Conservation (phyloP, 2,797 vertebrate species). For the Sebastes cheni region DNA sequence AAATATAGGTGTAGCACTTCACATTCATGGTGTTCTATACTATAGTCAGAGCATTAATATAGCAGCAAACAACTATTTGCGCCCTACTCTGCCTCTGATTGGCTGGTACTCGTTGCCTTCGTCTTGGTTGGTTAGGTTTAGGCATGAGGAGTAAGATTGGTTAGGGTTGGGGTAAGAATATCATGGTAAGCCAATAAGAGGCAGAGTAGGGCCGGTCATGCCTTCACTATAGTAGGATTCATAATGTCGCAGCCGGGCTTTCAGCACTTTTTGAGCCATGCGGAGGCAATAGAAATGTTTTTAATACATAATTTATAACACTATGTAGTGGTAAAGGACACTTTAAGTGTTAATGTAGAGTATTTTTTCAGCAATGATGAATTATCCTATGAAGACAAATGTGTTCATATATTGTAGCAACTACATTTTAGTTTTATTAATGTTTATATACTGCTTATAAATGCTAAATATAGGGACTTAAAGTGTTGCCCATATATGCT, state of each 20-base stretch:
- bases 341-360: background rate
- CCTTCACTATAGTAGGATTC: too few relatives aligned
- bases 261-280: too few relatives aligned
- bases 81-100: too few relatives aligned
- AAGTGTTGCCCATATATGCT: background rate
- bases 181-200: too few relatives aligned
- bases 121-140: too few relatives aligned
- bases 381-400: background rate
- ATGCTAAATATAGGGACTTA: background rate
- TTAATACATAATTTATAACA: background rate
- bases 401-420: background rate
- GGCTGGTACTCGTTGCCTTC: rapidly evolving
- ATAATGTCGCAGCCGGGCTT: too few relatives aligned
- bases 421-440: background rate
- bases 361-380: background rate
- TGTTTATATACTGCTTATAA: background rate
- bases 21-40: background rate
- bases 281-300: too few relatives aligned
- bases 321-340: background rate
- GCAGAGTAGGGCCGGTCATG: too few relatives aligned
- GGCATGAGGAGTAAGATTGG: too few relatives aligned
- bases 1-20: background rate
- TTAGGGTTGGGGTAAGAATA: too few relatives aligned
- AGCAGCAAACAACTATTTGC: too few relatives aligned
- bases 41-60: too few relatives aligned